Conservation (phyloP, 2,113 vertebrate species). For the Noturus placidus region DNA sequence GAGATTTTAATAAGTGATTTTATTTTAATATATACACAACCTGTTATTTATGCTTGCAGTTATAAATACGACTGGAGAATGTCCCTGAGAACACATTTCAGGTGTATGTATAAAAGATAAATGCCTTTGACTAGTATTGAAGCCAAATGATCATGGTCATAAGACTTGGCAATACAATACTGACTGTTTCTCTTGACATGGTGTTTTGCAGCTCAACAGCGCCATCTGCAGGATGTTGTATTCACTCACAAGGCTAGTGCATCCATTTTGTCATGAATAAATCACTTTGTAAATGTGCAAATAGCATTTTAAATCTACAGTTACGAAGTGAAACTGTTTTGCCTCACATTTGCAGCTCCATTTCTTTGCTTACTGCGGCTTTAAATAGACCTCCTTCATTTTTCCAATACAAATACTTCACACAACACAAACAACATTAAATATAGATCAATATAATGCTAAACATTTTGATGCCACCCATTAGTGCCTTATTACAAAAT, state of each 20-base stretch:
- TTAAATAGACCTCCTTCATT: neutral
- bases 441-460: no score
- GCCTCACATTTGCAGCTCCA: neutral
- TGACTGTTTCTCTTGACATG: neutral
- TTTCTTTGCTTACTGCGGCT: neutral
- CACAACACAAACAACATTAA: neutral
- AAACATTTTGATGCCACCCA: neutral
- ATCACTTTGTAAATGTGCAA: neutral
- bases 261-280: neutral
- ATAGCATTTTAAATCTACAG: neutral
- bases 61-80: neutral
- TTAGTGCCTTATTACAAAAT: neutral
- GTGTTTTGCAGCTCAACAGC: constrained; percentile 6
- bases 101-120: neutral
- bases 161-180: neutral
- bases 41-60: neutral
- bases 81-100: neutral
- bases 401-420: neutral
- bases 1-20: neutral
- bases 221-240: constrained; percentile 23
- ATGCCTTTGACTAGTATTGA: neutral
- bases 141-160: neutral
- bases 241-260: neutral
- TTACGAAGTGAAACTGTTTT: neutral
- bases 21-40: neutral